These are phyloP conservation scores for Erebia epiphron DNA, from an alignment of 2,888 invertebrate species.

Conservation along the genomic window DNA sequence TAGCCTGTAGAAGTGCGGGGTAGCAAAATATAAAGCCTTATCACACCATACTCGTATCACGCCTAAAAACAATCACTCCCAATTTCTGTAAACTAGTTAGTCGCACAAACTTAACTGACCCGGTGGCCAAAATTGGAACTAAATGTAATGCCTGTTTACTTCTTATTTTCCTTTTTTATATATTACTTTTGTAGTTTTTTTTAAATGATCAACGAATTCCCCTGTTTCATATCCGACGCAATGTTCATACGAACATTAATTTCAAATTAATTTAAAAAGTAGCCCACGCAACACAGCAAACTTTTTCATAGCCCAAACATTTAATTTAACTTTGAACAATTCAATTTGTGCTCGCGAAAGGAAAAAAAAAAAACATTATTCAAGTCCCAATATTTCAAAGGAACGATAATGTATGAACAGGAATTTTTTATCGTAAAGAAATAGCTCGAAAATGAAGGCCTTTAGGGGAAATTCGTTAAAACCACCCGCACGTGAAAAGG, in stretches of 20 bases:
- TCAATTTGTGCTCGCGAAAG: slow-evolving; percentile 5
- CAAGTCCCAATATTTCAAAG: slow-evolving; percentile 23
- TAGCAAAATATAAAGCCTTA: no score
- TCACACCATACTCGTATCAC: no score
- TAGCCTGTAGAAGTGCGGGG: no score
- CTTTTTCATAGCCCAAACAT: slow-evolving; percentile 12
- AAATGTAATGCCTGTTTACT: no score
- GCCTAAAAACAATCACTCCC: no score
- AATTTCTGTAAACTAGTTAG: no score
- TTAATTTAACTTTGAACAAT: slow-evolving; percentile 18
- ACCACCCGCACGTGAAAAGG: slow-evolving; percentile 41
- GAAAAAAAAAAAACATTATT: slow-evolving; percentile 1
- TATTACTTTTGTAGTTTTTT: no score
- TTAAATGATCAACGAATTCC: background rate
- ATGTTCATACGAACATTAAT: background rate
- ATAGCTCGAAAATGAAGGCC: slow-evolving; percentile 35
- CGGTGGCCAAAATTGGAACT: no score
- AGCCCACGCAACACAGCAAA: background rate
- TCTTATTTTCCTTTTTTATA: background rate
- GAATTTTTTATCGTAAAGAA: slow-evolving; percentile 31
- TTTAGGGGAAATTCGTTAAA: slow-evolving; percentile 34
- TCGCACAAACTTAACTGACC: no score
- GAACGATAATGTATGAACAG: slow-evolving; percentile 35
- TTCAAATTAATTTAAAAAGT: background rate
- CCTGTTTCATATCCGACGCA: background rate